phyloP scores from a whole-genome alignment of 2,888 invertebrate species.

The Drosophila dives region DNA sequence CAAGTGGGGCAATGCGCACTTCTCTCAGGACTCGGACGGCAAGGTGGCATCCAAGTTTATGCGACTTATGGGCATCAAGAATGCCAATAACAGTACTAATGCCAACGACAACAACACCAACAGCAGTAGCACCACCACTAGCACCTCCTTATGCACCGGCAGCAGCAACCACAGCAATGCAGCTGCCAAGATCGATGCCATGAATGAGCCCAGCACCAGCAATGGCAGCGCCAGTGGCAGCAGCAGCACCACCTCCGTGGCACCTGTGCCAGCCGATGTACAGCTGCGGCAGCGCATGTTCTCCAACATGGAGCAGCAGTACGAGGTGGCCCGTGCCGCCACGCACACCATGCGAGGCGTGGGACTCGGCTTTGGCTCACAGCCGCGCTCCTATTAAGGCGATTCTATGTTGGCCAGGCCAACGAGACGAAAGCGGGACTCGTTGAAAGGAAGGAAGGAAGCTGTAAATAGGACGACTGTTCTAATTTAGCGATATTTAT shows the following conservation, averaged over 20 bases:
- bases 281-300: slow-evolving; percentile 91
- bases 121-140: neutral
- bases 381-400: slow-evolving; percentile 84
- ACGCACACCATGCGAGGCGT: slow-evolving; percentile 98
- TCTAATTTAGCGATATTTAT: slow-evolving; percentile 44
- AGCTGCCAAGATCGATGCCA: slow-evolving; percentile 11
- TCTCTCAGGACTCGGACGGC: slow-evolving; percentile 96
- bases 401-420: neutral
- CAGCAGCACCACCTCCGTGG: slow-evolving; percentile 6
- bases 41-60: slow-evolving; percentile 97
- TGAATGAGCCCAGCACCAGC: slow-evolving; percentile 20
- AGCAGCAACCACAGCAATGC: slow-evolving; percentile 31
- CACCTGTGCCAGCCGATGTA: slow-evolving; percentile 73
- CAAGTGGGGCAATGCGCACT: slow-evolving; percentile 93
- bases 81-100: slow-evolving; percentile 24
- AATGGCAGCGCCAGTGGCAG: slow-evolving; percentile 32
- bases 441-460: slow-evolving; percentile 15
- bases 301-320: slow-evolving; percentile 97
- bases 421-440: neutral
- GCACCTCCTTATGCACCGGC: slow-evolving; percentile 10
- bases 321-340: slow-evolving; percentile 96
- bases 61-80: slow-evolving; percentile 95
- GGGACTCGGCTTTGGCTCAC: slow-evolving; percentile 90
- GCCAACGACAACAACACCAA: slow-evolving; percentile 26
- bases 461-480: slow-evolving; percentile 46